Conservation (phyloP, 2,797 vertebrate genomes). For the Spondyliosoma cantharus region DNA sequence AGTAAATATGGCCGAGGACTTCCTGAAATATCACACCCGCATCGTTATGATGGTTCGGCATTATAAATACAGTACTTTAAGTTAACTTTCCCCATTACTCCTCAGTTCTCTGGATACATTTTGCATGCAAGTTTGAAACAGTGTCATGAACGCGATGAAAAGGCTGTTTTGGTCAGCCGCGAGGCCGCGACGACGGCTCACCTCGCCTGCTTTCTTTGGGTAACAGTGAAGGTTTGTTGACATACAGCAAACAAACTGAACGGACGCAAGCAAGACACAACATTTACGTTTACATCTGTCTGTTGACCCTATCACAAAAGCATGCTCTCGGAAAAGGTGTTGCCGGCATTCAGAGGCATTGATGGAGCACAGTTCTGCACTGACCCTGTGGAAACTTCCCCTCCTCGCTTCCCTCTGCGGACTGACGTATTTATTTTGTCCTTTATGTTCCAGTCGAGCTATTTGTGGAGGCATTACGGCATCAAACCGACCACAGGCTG, state of each 20-base stretch:
- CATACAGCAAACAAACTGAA: slow-evolving; percentile 22
- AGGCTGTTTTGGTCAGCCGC: not conserved
- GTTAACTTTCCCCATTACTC: not conserved
- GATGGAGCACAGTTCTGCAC: slow-evolving; percentile 3
- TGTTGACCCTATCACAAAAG: slow-evolving; percentile 3
- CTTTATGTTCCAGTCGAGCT: not conserved
- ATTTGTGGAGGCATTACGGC: not conserved
- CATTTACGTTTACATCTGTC: slow-evolving; percentile 16
- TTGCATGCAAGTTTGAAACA: not conserved
- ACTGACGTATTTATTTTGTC: not conserved
- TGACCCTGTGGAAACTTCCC: not conserved
- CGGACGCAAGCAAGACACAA: slow-evolving; percentile 9
- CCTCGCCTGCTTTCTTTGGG: not conserved
- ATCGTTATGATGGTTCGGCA: not conserved
- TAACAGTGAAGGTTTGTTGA: not conserved
- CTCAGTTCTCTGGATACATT: not conserved
- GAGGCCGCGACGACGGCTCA: not conserved
- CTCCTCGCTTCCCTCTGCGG: not conserved
- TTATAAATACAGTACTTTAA: not conserved
- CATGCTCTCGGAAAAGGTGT: not conserved
- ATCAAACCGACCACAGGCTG: not conserved
- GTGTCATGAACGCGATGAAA: not conserved
- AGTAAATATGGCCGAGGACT: not conserved
- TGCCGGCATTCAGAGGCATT: not conserved
- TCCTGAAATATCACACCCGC: not conserved